Conservation (phyloP, 2,797 vertebrate species). For the Periophthalmus magnuspinnatus region DNA sequence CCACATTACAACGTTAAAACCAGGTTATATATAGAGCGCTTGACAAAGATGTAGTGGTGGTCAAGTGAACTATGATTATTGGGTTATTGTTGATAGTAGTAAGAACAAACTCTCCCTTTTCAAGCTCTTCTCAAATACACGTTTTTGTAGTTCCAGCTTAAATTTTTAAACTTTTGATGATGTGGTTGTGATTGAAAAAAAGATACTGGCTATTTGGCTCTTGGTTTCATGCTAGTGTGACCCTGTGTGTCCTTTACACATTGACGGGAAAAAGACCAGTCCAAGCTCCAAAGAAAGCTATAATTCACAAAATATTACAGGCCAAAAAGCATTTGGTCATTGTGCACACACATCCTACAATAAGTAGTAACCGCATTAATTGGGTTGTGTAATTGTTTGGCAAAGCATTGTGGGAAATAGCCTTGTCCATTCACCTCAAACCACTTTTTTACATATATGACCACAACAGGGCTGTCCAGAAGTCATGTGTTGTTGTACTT, state of each 20-base stretch:
- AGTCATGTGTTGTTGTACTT: conserved; percentile 46
- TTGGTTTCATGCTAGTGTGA: conserved; percentile 67
- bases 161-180: conserved; percentile 40
- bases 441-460: conserved; percentile 69
- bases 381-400: conserved; percentile 76
- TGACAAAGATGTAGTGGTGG: conserved; percentile 8
- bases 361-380: conserved; percentile 72
- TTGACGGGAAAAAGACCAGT: conserved; percentile 67
- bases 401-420: conserved; percentile 72
- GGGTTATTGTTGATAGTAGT: conserved; percentile 22
- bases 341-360: conserved; percentile 28
- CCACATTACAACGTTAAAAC: conserved; percentile 1
- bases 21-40: not conserved
- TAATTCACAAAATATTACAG: conserved; percentile 58
- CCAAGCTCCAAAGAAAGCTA: conserved; percentile 72
- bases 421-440: conserved; percentile 69
- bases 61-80: not conserved
- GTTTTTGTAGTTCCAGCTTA: conserved; percentile 45
- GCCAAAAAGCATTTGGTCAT: conserved; percentile 56
- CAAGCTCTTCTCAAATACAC: conserved; percentile 27
- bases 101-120: conserved; percentile 18
- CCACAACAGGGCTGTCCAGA: conserved; percentile 66
- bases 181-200: conserved; percentile 55
- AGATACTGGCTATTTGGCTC: conserved; percentile 63
- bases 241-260: conserved; percentile 63